Evolutionary conservation across 1,140 invertebrate genomes (phyloP).

Genomic region (Trissolcus basalis): DNA sequence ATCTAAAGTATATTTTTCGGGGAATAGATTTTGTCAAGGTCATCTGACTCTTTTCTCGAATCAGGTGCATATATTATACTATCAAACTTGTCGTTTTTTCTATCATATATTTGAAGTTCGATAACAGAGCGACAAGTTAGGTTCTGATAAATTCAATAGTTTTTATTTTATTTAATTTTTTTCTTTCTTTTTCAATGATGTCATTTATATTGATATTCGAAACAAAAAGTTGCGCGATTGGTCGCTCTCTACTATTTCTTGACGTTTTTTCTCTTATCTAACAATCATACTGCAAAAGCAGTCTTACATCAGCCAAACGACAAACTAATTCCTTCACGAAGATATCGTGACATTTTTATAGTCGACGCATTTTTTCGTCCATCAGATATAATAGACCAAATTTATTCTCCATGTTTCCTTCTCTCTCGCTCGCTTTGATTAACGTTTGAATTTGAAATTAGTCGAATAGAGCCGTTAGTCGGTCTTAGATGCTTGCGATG

Average conservation of each 20-base stretch:
- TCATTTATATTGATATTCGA: no score
- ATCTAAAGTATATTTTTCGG: conserved; percentile 8
- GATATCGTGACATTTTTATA: conserved; percentile 45
- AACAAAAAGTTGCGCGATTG: not conserved
- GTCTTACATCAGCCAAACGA: conserved; percentile 38
- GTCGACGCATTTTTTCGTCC: conserved; percentile 42
- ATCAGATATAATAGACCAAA: conserved; percentile 27
- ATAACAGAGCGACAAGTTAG: conserved; percentile 12
- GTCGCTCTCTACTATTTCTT: conserved; percentile 15
- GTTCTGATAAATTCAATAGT: not conserved
- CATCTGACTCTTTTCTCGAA: not conserved
- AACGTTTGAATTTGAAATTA: conserved; percentile 14
- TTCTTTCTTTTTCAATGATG: not conserved
- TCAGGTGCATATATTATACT: conserved; percentile 32
- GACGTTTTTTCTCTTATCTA: conserved; percentile 40
- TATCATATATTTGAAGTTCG: conserved; percentile 32
- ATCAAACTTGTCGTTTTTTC: conserved; percentile 7
- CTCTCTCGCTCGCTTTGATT: conserved; percentile 2
- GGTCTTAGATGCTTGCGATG: no score
- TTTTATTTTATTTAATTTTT: conserved; percentile 21
- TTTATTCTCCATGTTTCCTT: conserved; percentile 13
- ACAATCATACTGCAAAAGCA: conserved; percentile 51
- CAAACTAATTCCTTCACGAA: conserved; percentile 37
- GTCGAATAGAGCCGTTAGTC: no score
- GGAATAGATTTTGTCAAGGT: conserved; percentile 36